These are phyloP conservation scores for Plebejus anna DNA, from an alignment of 2,888 invertebrate genomes.

Conservation along the genomic window DNA sequence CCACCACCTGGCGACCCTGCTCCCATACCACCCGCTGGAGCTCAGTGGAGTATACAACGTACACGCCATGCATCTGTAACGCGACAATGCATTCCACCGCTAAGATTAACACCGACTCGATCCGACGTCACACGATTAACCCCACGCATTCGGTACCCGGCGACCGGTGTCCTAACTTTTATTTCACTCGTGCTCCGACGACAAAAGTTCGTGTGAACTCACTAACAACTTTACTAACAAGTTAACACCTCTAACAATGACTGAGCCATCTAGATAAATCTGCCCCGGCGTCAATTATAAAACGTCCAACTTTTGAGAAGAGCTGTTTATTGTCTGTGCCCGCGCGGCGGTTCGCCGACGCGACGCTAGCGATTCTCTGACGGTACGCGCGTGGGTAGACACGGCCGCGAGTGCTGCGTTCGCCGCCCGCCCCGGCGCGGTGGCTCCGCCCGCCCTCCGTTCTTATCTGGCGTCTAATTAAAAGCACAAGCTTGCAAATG, in stretches of 20 bases:
- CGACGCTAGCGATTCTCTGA: constrained; percentile 76
- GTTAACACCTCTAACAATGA: constrained; percentile 75
- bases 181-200: constrained; percentile 60
- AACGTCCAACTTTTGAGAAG: constrained; percentile 72
- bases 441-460: constrained; percentile 36
- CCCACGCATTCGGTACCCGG: constrained; percentile 64
- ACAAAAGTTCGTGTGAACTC: constrained; percentile 72
- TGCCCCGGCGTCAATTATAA: constrained; percentile 71
- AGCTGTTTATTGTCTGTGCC: constrained; percentile 70
- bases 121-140: constrained; percentile 55
- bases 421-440: constrained; percentile 43
- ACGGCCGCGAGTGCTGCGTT: constrained; percentile 63
- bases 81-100: constrained; percentile 78
- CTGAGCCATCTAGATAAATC: constrained; percentile 77
- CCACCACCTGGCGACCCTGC: constrained; percentile 82
- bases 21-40: constrained; percentile 84
- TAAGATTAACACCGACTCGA: constrained; percentile 60
- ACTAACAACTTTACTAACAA: constrained; percentile 75
- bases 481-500: constrained; percentile 66
- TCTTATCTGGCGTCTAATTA: constrained; percentile 64
- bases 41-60: constrained; percentile 84
- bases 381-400: constrained; percentile 73
- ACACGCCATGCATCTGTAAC: constrained; percentile 90
- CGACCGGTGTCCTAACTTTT: constrained; percentile 66
- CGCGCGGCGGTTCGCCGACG: constrained; percentile 68